Conservation (phyloP, 1,140 invertebrate species). For the Caenorhabditis latens region DNA sequence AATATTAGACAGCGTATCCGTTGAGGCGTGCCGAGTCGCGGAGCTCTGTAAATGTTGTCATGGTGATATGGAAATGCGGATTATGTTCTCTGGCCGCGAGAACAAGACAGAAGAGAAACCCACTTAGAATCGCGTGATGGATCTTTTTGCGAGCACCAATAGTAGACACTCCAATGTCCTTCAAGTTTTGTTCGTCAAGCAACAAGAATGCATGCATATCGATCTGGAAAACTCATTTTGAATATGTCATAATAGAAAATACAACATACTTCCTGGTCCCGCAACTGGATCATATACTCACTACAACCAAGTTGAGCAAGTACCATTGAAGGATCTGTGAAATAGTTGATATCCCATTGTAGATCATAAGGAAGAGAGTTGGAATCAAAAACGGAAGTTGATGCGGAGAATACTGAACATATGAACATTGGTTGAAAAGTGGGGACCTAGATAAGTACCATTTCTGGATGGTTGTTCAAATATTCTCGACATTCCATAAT, state of each 20-base stretch:
- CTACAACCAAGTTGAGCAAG: conserved; percentile 74
- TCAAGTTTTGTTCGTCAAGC: conserved; percentile 75
- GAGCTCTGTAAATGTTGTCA: conserved; percentile 66
- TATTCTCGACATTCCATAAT: conserved; percentile 42
- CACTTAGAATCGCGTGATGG: conserved; percentile 74
- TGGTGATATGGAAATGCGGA: not conserved
- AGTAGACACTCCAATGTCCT: conserved; percentile 75
- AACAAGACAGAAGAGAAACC: conserved; percentile 41
- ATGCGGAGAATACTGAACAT: conserved; percentile 70
- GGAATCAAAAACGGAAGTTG: conserved; percentile 72
- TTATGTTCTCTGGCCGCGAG: not conserved
- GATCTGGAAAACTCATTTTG: conserved; percentile 67
- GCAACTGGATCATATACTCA: conserved; percentile 73
- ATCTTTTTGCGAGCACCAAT: conserved; percentile 77
- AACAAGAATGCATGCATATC: conserved; percentile 77
- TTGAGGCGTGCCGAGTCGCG: conserved; percentile 69
- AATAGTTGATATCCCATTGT: conserved; percentile 72
- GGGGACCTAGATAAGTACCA: not conserved
- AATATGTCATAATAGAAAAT: not conserved
- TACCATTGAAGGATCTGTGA: conserved; percentile 73
- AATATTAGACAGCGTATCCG: conserved; percentile 63
- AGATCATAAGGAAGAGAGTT: conserved; percentile 61
- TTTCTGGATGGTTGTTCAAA: conserved; percentile 27
- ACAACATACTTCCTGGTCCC: conserved; percentile 73
- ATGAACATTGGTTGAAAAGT: too few relatives aligned